Evolutionary conservation across 1,140 invertebrate genomes (phyloP).

Genomic region (Venturia canescens): DNA sequence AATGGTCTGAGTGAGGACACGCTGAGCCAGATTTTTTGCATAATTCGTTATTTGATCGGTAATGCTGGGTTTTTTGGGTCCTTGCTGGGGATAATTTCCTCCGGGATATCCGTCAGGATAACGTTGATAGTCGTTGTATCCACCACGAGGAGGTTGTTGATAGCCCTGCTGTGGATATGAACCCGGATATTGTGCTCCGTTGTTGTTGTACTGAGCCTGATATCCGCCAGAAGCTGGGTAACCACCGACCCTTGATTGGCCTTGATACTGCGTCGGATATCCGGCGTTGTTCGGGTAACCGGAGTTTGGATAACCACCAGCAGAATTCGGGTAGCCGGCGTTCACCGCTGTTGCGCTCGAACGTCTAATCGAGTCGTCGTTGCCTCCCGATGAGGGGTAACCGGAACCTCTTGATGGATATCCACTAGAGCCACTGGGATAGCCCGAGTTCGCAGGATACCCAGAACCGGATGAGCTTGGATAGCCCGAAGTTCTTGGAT

Average conservation of each 20-base stretch:
- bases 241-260: background rate
- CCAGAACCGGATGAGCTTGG: conserved; percentile 48
- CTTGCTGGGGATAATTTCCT: conserved; percentile 50
- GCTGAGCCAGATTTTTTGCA: conserved; percentile 67
- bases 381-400: conserved; percentile 39
- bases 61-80: conserved; percentile 64
- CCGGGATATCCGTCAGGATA: conserved; percentile 49
- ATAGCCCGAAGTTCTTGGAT: conserved; percentile 46
- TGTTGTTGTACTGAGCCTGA: conserved; percentile 53
- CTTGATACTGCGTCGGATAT: conserved; percentile 42
- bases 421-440: conserved; percentile 23
- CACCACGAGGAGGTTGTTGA: conserved; percentile 48
- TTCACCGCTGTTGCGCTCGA: conserved; percentile 54
- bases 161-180: conserved; percentile 56
- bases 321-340: conserved; percentile 56
- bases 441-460: conserved; percentile 44
- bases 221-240: conserved; percentile 38
- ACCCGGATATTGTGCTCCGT: conserved; percentile 43
- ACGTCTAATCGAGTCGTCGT: conserved; percentile 46
- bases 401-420: conserved; percentile 9
- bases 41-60: conserved; percentile 64
- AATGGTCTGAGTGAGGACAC: conserved; percentile 65
- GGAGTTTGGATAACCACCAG: conserved; percentile 45
- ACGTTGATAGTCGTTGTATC: conserved; percentile 55
- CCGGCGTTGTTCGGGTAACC: conserved; percentile 45